Conservation (phyloP, 2,113 vertebrate species). For the Sebastes fasciatus region DNA sequence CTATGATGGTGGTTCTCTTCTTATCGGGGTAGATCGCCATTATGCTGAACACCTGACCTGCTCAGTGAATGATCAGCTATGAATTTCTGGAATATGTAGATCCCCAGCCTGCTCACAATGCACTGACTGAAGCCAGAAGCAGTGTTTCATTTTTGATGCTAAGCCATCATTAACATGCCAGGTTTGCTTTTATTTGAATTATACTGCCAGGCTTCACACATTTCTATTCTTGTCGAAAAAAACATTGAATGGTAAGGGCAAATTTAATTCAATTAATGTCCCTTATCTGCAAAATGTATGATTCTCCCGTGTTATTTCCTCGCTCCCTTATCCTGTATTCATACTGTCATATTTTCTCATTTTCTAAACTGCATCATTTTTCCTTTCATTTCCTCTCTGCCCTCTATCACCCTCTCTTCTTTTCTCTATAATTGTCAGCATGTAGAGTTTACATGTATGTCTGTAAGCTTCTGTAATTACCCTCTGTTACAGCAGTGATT, state of each 20-base stretch:
- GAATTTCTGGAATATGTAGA: too few species aligned
- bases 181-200: neutral
- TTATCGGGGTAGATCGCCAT: too few species aligned
- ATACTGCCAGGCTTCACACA: neutral
- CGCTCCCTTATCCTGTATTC: neutral
- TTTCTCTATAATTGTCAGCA: neutral
- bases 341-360: neutral
- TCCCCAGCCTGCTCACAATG: too few species aligned
- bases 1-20: too few species aligned
- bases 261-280: neutral
- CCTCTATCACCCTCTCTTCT: neutral
- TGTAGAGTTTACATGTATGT: neutral
- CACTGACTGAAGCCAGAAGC: neutral
- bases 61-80: neutral
- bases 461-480: neutral
- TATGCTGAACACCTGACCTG: too few species aligned
- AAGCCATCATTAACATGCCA: neutral
- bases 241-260: neutral
- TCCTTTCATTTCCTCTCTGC: neutral
- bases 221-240: neutral
- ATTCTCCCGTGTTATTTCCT: neutral
- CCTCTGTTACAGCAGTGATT: neutral
- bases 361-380: neutral
- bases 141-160: neutral
- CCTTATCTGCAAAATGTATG: too few species aligned